Evolutionary conservation across 2,113 vertebrate species (phyloP).

Genomic region (Rhagologus leucostigma): DNA sequence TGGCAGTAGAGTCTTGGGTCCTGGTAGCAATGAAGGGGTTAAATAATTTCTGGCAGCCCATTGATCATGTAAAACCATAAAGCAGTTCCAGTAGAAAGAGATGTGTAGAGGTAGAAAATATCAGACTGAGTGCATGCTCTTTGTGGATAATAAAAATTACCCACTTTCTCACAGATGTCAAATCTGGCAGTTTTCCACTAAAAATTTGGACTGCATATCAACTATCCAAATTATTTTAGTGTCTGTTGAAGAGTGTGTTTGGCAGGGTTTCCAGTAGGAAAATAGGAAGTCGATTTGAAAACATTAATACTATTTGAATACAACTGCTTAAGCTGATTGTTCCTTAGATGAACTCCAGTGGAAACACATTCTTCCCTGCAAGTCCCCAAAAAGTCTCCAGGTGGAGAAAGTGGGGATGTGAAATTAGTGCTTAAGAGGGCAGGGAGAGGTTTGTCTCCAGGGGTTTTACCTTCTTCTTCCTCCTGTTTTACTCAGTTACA

Average conservation of each 20-base stretch:
- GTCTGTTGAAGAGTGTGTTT: slow-evolving; percentile 77
- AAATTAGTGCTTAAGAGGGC: neutral
- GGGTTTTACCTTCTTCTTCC: neutral
- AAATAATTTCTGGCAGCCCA: slow-evolving; percentile 54
- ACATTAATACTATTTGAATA: slow-evolving; percentile 80
- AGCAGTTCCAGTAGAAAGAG: slow-evolving; percentile 56
- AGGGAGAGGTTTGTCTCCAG: neutral
- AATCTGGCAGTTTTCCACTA: slow-evolving; percentile 80
- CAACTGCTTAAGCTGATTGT: slow-evolving; percentile 74
- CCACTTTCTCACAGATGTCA: slow-evolving; percentile 83
- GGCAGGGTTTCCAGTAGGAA: slow-evolving; percentile 74
- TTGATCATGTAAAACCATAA: slow-evolving; percentile 43
- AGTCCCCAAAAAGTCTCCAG: slow-evolving; percentile 44
- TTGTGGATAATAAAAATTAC: slow-evolving; percentile 80
- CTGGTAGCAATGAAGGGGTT: slow-evolving; percentile 51
- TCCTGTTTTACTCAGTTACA: neutral
- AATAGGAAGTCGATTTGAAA: slow-evolving; percentile 80
- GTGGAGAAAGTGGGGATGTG: slow-evolving; percentile 25
- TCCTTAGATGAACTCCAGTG: slow-evolving; percentile 56
- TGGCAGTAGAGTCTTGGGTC: neutral
- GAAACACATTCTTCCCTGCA: slow-evolving; percentile 28
- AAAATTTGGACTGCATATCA: slow-evolving; percentile 81
- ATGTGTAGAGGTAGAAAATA: slow-evolving; percentile 71
- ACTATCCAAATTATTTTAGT: slow-evolving; percentile 81
- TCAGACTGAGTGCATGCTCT: slow-evolving; percentile 68